phyloP scores from a whole-genome alignment of 1,140 invertebrate genomes.

The Platyscapa corneri region DNA sequence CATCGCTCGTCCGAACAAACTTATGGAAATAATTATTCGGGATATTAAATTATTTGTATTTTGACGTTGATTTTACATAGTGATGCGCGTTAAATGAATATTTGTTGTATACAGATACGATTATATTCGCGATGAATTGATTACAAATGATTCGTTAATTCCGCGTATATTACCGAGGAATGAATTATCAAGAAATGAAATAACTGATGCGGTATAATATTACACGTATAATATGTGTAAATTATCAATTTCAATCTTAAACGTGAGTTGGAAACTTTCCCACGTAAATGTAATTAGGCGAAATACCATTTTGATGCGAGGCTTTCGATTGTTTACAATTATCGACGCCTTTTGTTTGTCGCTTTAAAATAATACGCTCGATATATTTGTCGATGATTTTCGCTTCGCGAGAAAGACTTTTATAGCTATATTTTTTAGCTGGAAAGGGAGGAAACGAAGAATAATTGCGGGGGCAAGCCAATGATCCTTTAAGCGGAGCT shows the following conservation, averaged over 20 bases:
- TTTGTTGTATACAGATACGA: slow-evolving; percentile 7
- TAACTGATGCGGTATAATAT: slow-evolving; percentile 28
- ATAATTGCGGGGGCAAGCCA: too few relatives aligned
- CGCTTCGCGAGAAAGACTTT: too few relatives aligned
- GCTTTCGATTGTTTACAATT: too few relatives aligned
- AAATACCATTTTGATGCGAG: too few relatives aligned
- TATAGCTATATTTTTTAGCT: too few relatives aligned
- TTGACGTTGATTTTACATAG: slow-evolving; percentile 14
- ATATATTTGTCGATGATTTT: too few relatives aligned
- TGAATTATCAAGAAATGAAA: slow-evolving; percentile 42
- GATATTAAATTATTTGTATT: slow-evolving; percentile 45
- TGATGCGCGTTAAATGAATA: slow-evolving; percentile 34
- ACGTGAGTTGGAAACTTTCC: slow-evolving; percentile 16
- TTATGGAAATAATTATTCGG: slow-evolving; percentile 11
- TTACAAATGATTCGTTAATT: slow-evolving; percentile 50
- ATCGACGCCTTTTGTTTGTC: too few relatives aligned
- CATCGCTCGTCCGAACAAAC: too few relatives aligned
- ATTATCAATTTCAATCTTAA: slow-evolving; percentile 36
- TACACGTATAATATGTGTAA: slow-evolving; percentile 40
- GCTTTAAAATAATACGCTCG: too few relatives aligned
- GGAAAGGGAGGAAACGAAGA: too few relatives aligned
- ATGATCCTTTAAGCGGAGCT: too few relatives aligned
- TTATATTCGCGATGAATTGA: slow-evolving; percentile 38
- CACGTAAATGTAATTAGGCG: neutral
- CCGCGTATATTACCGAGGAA: slow-evolving; percentile 12